These are phyloP conservation scores for Scolopax rusticola DNA, from an alignment of 2,797 vertebrate species.

Conservation along the genomic window DNA sequence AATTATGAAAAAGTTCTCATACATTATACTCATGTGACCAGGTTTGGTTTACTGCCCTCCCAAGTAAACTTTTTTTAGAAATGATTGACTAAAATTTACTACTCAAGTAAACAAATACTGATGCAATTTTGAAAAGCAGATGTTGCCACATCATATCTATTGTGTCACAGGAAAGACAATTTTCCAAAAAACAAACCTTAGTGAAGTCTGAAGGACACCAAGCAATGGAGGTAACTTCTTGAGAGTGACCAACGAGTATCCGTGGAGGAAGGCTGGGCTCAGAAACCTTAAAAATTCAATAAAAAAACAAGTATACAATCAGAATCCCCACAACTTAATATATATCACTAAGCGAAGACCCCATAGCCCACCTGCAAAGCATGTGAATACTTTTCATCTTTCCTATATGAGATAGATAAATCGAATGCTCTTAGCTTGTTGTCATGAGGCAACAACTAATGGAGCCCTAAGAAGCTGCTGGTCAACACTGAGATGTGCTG, in stretches of 20 bases:
- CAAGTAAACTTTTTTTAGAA: not conserved
- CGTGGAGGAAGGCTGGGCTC: slow-evolving; percentile 86
- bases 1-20: not conserved
- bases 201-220: slow-evolving; percentile 98
- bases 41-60: not conserved
- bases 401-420: not conserved
- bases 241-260: slow-evolving; percentile 90
- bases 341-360: not conserved
- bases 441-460: not conserved
- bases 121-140: not conserved
- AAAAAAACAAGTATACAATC: not conserved
- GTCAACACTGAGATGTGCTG: not conserved
- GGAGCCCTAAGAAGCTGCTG: not conserved
- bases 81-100: not conserved
- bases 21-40: not conserved
- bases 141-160: not conserved
- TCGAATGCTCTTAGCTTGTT: not conserved
- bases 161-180: not conserved
- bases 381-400: not conserved
- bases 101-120: not conserved
- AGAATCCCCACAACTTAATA: not conserved
- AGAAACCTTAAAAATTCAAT: slow-evolving; percentile 83
- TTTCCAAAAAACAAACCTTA: slow-evolving; percentile 83
- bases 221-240: slow-evolving; percentile 94
- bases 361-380: not conserved